Evolutionary conservation across 2,113 vertebrate species (phyloP).

Genomic region (Microcebus murinus): DNA sequence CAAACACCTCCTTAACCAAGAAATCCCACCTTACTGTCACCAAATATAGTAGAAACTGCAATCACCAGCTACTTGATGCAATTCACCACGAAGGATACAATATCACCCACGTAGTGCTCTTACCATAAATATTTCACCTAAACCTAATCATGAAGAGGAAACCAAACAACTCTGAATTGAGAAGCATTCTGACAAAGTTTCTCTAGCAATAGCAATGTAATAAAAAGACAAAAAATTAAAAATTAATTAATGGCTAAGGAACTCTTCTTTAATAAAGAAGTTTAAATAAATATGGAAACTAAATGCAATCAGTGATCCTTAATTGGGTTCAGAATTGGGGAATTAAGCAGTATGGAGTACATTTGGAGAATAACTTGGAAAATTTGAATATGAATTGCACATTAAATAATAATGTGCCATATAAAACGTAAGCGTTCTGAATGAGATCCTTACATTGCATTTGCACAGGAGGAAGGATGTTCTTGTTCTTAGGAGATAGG

Average conservation of each 20-base stretch:
- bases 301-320: not conserved
- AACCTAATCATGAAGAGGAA: not conserved
- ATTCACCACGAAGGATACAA: not conserved
- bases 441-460: not conserved
- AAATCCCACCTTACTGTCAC: too few species aligned
- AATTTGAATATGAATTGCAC: not conserved
- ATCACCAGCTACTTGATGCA: accelerated
- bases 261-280: not conserved
- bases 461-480: not conserved
- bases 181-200: not conserved
- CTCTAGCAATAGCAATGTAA: not conserved
- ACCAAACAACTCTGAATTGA: not conserved
- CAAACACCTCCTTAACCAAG: too few species aligned
- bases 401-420: not conserved
- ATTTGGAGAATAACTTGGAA: not conserved
- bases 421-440: not conserved
- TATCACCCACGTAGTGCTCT: accelerated
- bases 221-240: not conserved
- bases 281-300: not conserved
- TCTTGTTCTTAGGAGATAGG: not conserved
- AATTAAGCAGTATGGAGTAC: not conserved
- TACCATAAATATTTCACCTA: not conserved
- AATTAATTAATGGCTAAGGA: not conserved
- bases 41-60: not conserved
- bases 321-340: not conserved